Evolutionary conservation across 2,888 invertebrate species (phyloP).

Genomic region (Tinea pellionella): DNA sequence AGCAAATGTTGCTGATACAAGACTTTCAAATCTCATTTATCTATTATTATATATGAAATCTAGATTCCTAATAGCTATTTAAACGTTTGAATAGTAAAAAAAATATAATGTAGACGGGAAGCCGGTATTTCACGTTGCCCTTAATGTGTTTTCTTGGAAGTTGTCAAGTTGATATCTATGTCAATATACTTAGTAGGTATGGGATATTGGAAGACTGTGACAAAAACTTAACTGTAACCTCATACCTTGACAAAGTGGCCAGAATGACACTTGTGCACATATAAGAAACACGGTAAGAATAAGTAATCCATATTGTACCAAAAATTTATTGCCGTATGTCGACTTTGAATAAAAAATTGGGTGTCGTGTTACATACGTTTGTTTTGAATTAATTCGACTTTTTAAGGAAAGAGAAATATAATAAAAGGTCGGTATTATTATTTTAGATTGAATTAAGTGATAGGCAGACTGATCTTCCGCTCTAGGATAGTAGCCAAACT

Average conservation of each 20-base stretch:
- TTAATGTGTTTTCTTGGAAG: constrained; percentile 12
- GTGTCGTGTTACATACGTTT: neutral
- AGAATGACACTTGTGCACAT: constrained; percentile 7
- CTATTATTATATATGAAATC: no score
- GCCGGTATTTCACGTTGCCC: neutral
- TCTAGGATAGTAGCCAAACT: no score
- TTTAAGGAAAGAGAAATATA: neutral
- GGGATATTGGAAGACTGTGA: constrained; percentile 9
- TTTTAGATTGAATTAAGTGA: no score
- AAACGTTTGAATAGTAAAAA: neutral
- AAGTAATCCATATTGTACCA: neutral
- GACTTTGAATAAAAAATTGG: neutral
- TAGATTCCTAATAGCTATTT: neutral
- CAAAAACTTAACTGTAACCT: constrained; percentile 37
- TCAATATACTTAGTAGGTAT: neutral
- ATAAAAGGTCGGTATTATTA: neutral
- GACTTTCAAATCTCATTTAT: no score
- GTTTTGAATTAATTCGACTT: neutral
- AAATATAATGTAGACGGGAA: neutral
- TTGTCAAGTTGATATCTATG: neutral
- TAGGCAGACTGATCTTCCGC: no score
- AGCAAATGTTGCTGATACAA: no score
- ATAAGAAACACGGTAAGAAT: neutral
- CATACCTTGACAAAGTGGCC: constrained; percentile 32
- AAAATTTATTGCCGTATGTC: constrained; percentile 1